These are phyloP conservation scores for Geotrypetes seraphini DNA, from an alignment of 2,797 vertebrate genomes.

Conservation along the genomic window DNA sequence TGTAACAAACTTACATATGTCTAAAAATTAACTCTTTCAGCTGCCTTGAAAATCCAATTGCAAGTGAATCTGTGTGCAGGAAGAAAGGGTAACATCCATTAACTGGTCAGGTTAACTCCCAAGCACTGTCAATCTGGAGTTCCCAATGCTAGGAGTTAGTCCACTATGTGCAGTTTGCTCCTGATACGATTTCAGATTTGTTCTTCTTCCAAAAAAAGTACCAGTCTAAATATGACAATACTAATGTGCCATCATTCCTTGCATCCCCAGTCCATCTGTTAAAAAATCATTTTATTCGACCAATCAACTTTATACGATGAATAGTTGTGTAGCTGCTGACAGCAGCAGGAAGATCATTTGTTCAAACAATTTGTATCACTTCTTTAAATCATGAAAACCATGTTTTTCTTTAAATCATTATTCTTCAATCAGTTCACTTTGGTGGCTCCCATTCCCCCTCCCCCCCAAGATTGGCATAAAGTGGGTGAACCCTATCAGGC, in stretches of 20 bases:
- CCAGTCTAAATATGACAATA: conserved; percentile 34
- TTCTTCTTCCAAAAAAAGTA: conserved; percentile 44
- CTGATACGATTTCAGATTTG: too few species aligned
- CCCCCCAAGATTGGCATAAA: conserved; percentile 35
- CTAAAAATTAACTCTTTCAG: conserved; percentile 10
- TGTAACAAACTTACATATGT: conserved; percentile 19
- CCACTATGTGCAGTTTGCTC: conserved; percentile 15
- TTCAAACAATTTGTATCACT: conserved; percentile 49
- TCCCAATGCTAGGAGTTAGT: conserved; percentile 20
- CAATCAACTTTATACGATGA: conserved; percentile 29
- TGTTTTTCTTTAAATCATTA: conserved; percentile 54
- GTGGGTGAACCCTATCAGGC: conserved; percentile 39
- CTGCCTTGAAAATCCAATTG: conserved; percentile 14
- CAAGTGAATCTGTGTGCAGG: too few species aligned
- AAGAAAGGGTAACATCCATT: conserved; percentile 6
- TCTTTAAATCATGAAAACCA: conserved; percentile 40
- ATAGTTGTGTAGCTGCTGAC: conserved; percentile 39
- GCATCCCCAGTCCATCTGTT: conserved; percentile 24
- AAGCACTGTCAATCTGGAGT: conserved; percentile 24
- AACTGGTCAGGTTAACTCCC: conserved; percentile 16
- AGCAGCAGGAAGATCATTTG: conserved; percentile 44
- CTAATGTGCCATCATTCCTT: conserved; percentile 26
- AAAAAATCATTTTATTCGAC: conserved; percentile 40
- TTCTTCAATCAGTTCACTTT: conserved; percentile 48
- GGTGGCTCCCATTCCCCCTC: conserved; percentile 27